Base-by-base conservation (phyloP, 1,140 invertebrate genomes). In the Tigriopus japonicus region DNA sequence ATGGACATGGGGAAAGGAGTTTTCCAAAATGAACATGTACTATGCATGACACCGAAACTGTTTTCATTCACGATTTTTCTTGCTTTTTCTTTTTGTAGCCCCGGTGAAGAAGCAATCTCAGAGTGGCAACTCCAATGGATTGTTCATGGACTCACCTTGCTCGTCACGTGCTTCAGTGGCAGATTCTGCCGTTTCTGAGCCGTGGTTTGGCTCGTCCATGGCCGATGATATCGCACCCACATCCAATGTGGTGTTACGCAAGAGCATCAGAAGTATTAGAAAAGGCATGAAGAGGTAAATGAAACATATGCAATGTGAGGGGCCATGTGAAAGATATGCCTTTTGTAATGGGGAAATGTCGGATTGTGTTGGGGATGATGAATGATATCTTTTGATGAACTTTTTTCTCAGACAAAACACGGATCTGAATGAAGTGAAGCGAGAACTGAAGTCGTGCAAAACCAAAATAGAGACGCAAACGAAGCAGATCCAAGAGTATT, bases 261-360 rank as follows among this genome's bases (percentile, higher is more conserved):
- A 87, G 73, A 76, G 85, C 60, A 87, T 89, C 68, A 78, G 84
- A 53, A 85, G 85, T 70, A 87, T 88, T 62, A 86, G 86, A 64
- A 84, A 86, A 69, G 84, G 84, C 58, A 89, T 88, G 84, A 87
- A 86, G 70, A 81, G 83, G 28, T 35, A 9, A 35, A 9, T 35
- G 74, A 35, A 14, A 60, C 12, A 3, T 2, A 15, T 54, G 52
- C n/a, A 41, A 6, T 19, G 3, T 6, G n/a, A n/a, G n/a, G n/a
- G n/a, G n/a, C n/a, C n/a, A n/a, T n/a, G n/a, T n/a, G n/a, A n/a
- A n/a, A n/a, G n/a, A n/a, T n/a, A n/a, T n/a, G n/a, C n/a, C n/a
- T n/a, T n/a, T n/a, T n/a, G n/a, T n/a, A n/a, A n/a, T n/a, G n/a
- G n/a, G n/a, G n/a, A n/a, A n/a, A n/a, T n/a, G n/a, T n/a, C n/a